A percentile compares a stretch with the other conserved stretches of the same genome.
phyloP scores from a whole-genome alignment of 92 coral and sea anemone species.

The Porites rus region DNA sequence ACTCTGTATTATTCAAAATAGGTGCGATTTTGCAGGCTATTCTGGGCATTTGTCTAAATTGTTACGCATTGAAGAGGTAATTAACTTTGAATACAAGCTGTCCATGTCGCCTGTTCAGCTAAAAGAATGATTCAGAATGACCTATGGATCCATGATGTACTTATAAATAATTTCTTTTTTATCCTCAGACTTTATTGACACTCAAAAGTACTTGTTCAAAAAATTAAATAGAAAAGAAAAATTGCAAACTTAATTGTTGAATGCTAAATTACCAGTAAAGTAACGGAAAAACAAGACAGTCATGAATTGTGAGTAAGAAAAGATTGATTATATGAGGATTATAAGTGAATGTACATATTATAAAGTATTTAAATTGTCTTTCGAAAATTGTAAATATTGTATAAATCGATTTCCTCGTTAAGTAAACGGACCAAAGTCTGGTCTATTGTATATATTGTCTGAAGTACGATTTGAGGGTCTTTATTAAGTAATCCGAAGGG shows the following conservation, averaged over 20 bases:
- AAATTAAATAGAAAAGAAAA: background rate
- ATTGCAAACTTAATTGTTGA: background rate
- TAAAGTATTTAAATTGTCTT: slow-evolving; percentile 5
- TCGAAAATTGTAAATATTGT: slow-evolving; percentile 36
- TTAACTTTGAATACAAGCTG: background rate
- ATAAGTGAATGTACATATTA: background rate
- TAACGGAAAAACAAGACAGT: background rate
- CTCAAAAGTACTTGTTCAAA: background rate
- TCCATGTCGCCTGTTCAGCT: slow-evolving; percentile 27
- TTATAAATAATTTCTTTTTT: slow-evolving; percentile 7
- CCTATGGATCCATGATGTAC: background rate
- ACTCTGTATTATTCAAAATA: background rate
- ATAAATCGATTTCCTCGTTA: slow-evolving; percentile 6
- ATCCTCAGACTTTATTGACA: background rate
- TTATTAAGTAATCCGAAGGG: background rate
- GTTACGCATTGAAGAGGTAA: background rate
- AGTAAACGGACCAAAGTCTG: background rate
- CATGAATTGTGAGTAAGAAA: background rate
- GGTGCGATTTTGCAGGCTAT: background rate
- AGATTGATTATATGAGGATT: slow-evolving; percentile 7
- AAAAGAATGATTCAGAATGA: background rate
- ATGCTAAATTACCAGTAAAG: background rate
- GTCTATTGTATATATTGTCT: background rate
- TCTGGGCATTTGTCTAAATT: background rate
- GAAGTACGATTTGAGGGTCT: background rate